phyloP scores from a whole-genome alignment of 1,140 invertebrate species.

The Megalopta genalis region DNA sequence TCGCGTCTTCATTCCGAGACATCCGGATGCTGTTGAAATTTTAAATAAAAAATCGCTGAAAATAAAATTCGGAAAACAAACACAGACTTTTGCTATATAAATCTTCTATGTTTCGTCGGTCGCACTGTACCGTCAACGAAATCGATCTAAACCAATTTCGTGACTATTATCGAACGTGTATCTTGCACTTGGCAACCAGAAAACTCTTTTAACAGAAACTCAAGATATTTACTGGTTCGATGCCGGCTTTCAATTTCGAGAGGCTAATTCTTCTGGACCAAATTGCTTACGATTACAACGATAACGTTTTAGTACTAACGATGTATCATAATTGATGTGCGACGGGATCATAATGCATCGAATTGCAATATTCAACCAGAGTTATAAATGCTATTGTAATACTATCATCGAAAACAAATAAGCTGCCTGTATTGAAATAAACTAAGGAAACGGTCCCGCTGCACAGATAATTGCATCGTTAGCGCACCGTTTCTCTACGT shows the following conservation, averaged over 20 bases:
- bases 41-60: no score
- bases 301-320: not conserved
- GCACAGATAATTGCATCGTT: conserved; percentile 42
- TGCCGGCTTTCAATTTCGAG: not conserved
- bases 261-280: not conserved
- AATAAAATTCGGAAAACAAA: no score
- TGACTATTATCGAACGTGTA: no score
- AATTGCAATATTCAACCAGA: not conserved
- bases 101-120: no score
- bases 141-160: no score
- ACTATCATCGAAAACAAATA: conserved; percentile 21
- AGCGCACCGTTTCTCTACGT: conserved; percentile 32
- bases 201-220: no score
- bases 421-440: conserved; percentile 21
- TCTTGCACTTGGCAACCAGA: no score
- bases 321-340: not conserved
- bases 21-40: no score
- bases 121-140: no score
- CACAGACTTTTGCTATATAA: no score
- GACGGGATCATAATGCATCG: not conserved
- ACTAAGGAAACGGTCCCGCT: conserved; percentile 35
- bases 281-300: conserved; percentile 4
- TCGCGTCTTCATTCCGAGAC: no score
- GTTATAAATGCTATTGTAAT: conserved; percentile 14
- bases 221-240: no score